A percentile compares a stretch with the other conserved stretches of the same genome.
These are phyloP conservation scores for Connochaetes taurinus DNA, from an alignment of 2,113 vertebrate species.

Conservation along the genomic window DNA sequence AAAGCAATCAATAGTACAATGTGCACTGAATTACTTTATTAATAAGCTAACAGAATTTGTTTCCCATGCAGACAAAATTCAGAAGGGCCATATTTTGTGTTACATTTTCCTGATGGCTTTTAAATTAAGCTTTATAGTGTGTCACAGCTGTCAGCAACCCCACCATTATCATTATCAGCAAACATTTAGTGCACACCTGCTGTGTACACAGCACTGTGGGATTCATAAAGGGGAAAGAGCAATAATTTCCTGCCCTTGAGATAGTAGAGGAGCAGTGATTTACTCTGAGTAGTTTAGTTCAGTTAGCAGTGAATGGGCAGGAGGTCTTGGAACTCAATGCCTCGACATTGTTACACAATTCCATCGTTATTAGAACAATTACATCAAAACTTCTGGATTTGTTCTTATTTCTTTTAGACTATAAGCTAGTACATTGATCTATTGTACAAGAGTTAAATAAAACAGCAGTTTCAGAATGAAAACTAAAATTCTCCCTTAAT, in stretches of 20 bases:
- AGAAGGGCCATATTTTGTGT: constrained; percentile 30
- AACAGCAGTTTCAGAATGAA: not conserved
- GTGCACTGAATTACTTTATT: constrained; percentile 51
- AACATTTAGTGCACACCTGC: constrained; percentile 51
- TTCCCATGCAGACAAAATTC: constrained; percentile 29
- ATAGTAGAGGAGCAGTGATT: constrained; percentile 47
- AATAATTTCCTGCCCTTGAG: constrained; percentile 59
- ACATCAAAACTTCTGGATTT: not conserved
- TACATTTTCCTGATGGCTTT: constrained; percentile 50
- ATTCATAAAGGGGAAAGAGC: constrained; percentile 43
- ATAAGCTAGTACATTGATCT: not conserved
- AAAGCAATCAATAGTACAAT: constrained; percentile 34
- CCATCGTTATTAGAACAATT: not conserved
- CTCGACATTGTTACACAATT: not conserved
- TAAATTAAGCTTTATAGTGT: constrained; percentile 61
- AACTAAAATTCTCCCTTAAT: not conserved
- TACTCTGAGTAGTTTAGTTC: constrained; percentile 8
- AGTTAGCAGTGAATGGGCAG: not conserved
- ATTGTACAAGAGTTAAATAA: not conserved
- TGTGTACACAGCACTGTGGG: constrained; percentile 9
- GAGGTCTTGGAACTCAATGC: not conserved
- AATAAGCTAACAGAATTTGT: constrained; percentile 47
- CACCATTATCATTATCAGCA: constrained; percentile 50
- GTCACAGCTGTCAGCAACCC: constrained; percentile 45
- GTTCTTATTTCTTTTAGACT: not conserved